Evolutionary conservation across 2,888 invertebrate species (phyloP), one percentile per base, ranked within the genome.

Genomic region (Thereva nobilitata): DNA sequence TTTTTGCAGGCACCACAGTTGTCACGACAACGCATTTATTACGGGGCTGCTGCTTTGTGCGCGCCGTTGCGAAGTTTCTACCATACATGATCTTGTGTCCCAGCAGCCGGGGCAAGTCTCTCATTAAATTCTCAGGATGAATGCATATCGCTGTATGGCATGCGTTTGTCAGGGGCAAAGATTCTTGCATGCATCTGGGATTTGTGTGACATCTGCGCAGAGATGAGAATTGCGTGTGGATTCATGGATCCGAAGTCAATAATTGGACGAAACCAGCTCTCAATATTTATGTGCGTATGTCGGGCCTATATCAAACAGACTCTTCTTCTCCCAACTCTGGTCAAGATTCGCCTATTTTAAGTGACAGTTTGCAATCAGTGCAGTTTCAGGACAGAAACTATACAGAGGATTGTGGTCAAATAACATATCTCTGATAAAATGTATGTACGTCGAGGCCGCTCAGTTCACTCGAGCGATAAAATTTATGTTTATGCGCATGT

Each of bases 1-100:
- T 50, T 61, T 50, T 61, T 61, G 23, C 23, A 23, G 23, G 23
- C 23, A 61, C 40, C 50, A 50, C 50, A 61, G 50, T 61, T 61
- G 50, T 38, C 61, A 61, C 50, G 61, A 61, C 50, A 61, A 61
- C 61, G 61, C 61, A 50, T 50, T 59, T 59, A 59, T 59, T 59
- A 47, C 38, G 40, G 35, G 47, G 34, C 47, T 38, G 57, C 12
- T 6, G 35, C 47, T 56, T 59, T 55, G 23, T 23, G 23, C 23
- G 23, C 55, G 12, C 55, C 40, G 40, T 8, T 57, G 23, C 35
- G n/a, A 10, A 7, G 23, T 6, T 10, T 42, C 6, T 1, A 42
- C 12, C 44, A 9, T 34, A 34, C 35, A 23, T 23, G 23, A 23
- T 23, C 23, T 23, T 23, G 35, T 5, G 23, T 5, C 34, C n/a